A percentile compares a stretch with the other conserved stretches of the same genome.
These are phyloP conservation scores for Branchinecta sandiegonensis DNA, from an alignment of 2,888 invertebrate species.

Conservation along the genomic window DNA sequence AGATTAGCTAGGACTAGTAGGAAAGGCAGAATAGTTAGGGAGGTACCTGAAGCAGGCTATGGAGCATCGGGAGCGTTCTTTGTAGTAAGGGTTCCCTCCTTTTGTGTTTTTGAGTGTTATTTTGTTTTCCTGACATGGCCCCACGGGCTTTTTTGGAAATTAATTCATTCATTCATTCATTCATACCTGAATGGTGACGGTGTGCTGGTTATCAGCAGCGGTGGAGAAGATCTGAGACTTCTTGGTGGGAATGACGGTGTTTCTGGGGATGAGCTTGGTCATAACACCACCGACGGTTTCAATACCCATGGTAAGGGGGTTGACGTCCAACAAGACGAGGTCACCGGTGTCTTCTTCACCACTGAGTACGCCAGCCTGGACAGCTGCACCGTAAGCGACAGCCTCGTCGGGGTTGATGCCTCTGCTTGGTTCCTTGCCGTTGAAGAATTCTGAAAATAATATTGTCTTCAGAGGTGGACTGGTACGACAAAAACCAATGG, in stretches of 20 bases:
- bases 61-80: too few species aligned
- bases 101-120: too few species aligned
- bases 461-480: too few species aligned
- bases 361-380: conserved; percentile 54
- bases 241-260: conserved; percentile 98
- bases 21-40: too few species aligned
- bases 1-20: too few species aligned
- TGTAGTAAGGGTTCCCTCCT: too few species aligned
- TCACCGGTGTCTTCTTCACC: conserved; percentile 96
- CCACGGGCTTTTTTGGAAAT: too few species aligned
- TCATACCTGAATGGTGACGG: conserved; percentile 84
- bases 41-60: too few species aligned
- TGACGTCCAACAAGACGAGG: conserved; percentile 90
- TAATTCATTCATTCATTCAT: too few species aligned
- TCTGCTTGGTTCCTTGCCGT: conserved; percentile 92
- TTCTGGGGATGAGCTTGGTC: conserved; percentile 94
- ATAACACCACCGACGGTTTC: conserved; percentile 99
- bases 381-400: conserved; percentile 50
- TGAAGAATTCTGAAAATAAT: conserved; percentile 57
- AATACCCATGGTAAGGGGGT: conserved; percentile 97
- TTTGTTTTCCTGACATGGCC: too few species aligned
- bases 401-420: conserved; percentile 99
- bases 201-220: conserved; percentile 96
- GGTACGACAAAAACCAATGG: too few species aligned
- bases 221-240: conserved; percentile 99